Percentiles rank a stretch among this genome's conserved stretches.
Evolutionary conservation across 2,113 vertebrate species (phyloP).

Genomic region (Daboia siamensis): DNA sequence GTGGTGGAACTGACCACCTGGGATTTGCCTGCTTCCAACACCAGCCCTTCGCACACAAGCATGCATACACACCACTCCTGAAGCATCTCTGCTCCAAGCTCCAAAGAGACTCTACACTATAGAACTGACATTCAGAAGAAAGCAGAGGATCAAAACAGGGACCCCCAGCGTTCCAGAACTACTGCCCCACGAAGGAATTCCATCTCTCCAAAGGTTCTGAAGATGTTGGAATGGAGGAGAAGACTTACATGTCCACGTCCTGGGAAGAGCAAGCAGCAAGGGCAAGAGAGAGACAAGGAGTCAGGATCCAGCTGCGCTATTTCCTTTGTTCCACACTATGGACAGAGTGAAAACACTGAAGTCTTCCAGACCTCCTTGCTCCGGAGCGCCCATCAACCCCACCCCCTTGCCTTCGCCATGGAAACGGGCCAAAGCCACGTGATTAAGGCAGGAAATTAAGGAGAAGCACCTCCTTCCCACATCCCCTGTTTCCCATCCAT

Average conservation of each 20-base stretch:
- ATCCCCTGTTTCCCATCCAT: background rate
- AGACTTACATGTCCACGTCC: slow-evolving; percentile 49
- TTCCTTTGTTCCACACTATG: slow-evolving; percentile 66
- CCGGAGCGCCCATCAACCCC: slow-evolving; percentile 53
- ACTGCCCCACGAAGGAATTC: background rate
- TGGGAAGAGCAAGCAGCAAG: slow-evolving; percentile 2
- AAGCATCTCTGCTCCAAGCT: background rate
- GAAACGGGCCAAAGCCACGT: slow-evolving; percentile 64
- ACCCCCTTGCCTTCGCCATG: slow-evolving; percentile 55
- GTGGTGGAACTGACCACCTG: background rate
- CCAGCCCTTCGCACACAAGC: background rate
- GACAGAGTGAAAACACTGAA: slow-evolving; percentile 56
- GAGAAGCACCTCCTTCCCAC: slow-evolving; percentile 9
- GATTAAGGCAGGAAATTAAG: slow-evolving; percentile 60
- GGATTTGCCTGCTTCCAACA: background rate
- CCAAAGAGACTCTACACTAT: background rate
- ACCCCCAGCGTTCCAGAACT: background rate
- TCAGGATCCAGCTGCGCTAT: slow-evolving; percentile 36
- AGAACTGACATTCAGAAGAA: fast-evolving
- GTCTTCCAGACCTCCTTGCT: slow-evolving; percentile 39
- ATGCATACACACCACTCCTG: background rate
- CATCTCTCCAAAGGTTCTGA: background rate
- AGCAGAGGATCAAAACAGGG: background rate
- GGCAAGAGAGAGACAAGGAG: slow-evolving; percentile 19
- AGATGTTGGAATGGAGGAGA: background rate